Conservation (phyloP, 1,140 invertebrate genomes). For the Hypsibius dujardini region DNA sequence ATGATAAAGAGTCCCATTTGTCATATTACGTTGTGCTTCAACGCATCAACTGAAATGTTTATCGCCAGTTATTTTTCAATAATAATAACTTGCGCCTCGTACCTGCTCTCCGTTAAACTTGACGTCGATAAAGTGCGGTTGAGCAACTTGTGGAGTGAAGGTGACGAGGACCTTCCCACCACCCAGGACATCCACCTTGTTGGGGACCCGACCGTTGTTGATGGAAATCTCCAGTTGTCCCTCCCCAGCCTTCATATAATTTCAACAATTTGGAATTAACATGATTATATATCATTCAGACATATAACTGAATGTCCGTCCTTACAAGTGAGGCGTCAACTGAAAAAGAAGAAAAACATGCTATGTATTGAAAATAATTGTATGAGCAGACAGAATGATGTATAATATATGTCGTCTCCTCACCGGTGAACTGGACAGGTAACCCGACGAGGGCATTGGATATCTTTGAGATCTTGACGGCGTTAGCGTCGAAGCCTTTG, state of each 20-base stretch:
- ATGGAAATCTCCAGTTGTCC: conserved; percentile 93
- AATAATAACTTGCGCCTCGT: too few species aligned
- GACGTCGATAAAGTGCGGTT: conserved; percentile 85
- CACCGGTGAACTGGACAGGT: conserved; percentile 31
- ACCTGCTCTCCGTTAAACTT: conserved; percentile 94
- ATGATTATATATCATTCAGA: not conserved
- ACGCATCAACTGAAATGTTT: too few species aligned
- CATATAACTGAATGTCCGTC: not conserved
- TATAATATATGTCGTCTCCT: conserved; percentile 14
- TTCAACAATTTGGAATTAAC: not conserved
- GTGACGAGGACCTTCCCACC: conserved; percentile 81
- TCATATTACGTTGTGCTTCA: too few species aligned
- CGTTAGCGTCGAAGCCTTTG: conserved; percentile 75
- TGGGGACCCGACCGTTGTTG: conserved; percentile 90
- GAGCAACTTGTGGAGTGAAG: conserved; percentile 76
- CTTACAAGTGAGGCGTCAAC: not conserved
- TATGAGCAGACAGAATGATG: not conserved
- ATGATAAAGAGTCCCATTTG: too few species aligned
- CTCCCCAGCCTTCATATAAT: conserved; percentile 84
- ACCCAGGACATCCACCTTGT: conserved; percentile 85
- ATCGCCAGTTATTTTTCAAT: too few species aligned
- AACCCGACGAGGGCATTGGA: conserved; percentile 34
- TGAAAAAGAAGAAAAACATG: conserved; percentile 20
- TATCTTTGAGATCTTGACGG: conserved; percentile 77
- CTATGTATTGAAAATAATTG: not conserved